These are phyloP conservation scores for Triplophysa dalaica DNA, from an alignment of 2,113 vertebrate species.

Conservation along the genomic window DNA sequence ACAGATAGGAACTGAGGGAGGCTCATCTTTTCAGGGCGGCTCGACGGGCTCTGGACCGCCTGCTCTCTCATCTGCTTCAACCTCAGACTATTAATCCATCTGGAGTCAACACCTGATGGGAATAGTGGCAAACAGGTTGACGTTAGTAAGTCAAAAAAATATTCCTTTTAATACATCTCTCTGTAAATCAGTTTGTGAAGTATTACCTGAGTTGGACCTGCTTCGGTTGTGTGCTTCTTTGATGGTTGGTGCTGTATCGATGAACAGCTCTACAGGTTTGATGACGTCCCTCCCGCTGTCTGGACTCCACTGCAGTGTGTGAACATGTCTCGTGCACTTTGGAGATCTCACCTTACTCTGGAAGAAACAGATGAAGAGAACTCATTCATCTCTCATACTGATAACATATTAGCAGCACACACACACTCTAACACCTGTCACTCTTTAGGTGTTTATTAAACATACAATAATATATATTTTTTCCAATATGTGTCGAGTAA, in stretches of 20 bases:
- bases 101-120: conserved; percentile 71
- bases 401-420: no score
- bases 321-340: conserved; percentile 83
- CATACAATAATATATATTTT: no score
- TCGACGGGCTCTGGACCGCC: conserved; percentile 64
- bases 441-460: no score
- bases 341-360: conserved; percentile 89
- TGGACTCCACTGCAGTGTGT: conserved; percentile 77
- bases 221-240: conserved; percentile 73
- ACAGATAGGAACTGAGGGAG: conserved; percentile 81
- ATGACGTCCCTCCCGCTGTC: conserved; percentile 80
- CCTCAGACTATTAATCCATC: conserved; percentile 84
- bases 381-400: no score
- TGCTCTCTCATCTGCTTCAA: conserved; percentile 76
- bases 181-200: not conserved
- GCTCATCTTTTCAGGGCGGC: conserved; percentile 75
- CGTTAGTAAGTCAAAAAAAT: no score
- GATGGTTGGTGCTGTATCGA: conserved; percentile 75
- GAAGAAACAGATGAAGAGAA: conserved; percentile 24
- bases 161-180: not conserved
- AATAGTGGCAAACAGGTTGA: not conserved
- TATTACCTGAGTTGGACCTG: conserved; percentile 79
- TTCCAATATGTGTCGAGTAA: no score
- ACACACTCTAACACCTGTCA: no score
- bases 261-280: conserved; percentile 83